These are phyloP conservation scores for Vultur gryphus DNA, from an alignment of 2,797 vertebrate genomes.

Conservation along the genomic window DNA sequence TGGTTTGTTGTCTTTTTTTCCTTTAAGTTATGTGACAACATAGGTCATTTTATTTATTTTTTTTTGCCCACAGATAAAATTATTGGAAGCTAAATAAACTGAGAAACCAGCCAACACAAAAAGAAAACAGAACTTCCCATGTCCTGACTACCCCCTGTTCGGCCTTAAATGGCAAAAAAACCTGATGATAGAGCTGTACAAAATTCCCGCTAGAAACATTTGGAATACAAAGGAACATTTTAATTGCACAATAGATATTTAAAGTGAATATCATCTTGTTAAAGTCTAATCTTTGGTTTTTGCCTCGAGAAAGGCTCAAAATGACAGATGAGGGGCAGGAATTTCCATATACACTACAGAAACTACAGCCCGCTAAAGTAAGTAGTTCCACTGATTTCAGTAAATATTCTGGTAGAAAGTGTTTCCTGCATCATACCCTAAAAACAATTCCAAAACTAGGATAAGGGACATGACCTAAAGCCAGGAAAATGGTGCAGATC, in stretches of 20 bases:
- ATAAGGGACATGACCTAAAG: not conserved
- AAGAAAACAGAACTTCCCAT: not conserved
- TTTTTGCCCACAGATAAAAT: not conserved
- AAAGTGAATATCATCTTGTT: not conserved
- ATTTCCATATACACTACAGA: not conserved
- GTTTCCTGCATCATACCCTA: not conserved
- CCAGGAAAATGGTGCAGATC: not conserved
- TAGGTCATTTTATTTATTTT: not conserved
- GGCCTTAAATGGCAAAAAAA: not conserved
- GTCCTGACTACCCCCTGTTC: not conserved
- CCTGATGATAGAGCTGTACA: not conserved
- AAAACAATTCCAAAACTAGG: not conserved
- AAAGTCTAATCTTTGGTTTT: conserved; percentile 41
- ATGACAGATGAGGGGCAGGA: not conserved
- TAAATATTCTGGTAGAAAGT: not conserved
- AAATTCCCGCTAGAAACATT: not conserved
- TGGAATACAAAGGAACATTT: not conserved
- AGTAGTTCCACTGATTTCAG: not conserved
- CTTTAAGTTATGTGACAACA: not conserved
- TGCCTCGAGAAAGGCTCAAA: not conserved
- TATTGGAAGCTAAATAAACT: not conserved
- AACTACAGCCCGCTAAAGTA: not conserved
- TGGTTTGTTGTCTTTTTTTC: not conserved
- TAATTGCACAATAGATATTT: conserved; percentile 17
- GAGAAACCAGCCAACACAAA: not conserved